Conservation (phyloP, 2,113 vertebrate genomes). For the Coregonus clupeaformis region DNA sequence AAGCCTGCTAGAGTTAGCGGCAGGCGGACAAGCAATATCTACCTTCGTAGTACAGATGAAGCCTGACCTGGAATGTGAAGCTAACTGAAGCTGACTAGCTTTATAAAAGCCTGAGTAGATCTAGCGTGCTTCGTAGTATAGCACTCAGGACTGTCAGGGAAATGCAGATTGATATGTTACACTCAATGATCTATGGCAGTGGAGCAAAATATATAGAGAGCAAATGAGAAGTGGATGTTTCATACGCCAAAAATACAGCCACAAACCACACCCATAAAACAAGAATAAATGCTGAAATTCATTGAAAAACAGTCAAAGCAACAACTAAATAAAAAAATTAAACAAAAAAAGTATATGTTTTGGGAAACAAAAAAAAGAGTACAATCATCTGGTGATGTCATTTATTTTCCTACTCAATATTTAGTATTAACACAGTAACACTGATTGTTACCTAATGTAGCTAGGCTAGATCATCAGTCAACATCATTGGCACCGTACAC, state of each 20-base stretch:
- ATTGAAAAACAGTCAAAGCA: neutral
- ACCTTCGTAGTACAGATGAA: no score
- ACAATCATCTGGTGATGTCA: neutral
- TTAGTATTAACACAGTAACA: neutral
- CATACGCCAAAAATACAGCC: neutral
- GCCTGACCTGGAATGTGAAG: no score
- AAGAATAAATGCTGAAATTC: neutral
- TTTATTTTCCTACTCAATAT: neutral
- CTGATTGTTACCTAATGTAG: neutral
- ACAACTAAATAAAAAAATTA: neutral
- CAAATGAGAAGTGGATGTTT: neutral
- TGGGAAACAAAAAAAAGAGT: neutral
- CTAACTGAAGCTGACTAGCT: no score
- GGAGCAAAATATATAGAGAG: neutral
- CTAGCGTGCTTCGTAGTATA: no score
- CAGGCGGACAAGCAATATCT: no score
- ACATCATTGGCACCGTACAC: slow-evolving; percentile 9
- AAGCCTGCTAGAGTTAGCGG: no score
- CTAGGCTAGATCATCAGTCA: neutral
- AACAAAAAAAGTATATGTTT: neutral
- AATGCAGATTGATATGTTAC: slow-evolving; percentile 1
- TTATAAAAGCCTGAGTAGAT: no score
- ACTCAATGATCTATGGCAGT: neutral
- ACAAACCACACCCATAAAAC: neutral
- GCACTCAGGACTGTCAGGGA: neutral